Percentiles rank a stretch among this genome's conserved stretches.
These are phyloP conservation scores for Columba guinea DNA, from an alignment of 2,797 vertebrate genomes.

Conservation along the genomic window DNA sequence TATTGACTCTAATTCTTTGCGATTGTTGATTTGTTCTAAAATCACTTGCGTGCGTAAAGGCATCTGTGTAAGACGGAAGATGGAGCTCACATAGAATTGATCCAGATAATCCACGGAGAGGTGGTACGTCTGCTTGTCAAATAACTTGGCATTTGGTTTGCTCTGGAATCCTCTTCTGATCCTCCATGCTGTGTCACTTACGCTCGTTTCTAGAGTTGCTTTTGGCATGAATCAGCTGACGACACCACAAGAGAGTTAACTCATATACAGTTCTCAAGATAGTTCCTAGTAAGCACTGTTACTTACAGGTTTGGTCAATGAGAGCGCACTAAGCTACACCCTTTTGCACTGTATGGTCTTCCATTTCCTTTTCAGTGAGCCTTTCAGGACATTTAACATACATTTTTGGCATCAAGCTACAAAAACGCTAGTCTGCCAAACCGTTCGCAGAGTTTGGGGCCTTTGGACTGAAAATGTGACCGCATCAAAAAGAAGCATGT, in stretches of 20 bases:
- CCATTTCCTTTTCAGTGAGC: not conserved
- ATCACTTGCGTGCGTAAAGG: not conserved
- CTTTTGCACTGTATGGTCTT: not conserved
- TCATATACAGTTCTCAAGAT: accelerated
- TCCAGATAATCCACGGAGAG: not conserved
- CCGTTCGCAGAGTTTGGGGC: not conserved
- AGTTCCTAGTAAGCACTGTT: not conserved
- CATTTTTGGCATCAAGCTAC: not conserved
- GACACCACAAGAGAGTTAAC: not conserved
- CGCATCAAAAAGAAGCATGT: not conserved
- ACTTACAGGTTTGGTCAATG: not conserved
- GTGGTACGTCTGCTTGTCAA: not conserved
- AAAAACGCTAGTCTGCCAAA: not conserved
- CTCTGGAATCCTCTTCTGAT: not conserved
- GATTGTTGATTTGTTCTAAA: not conserved
- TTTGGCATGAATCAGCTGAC: not conserved
- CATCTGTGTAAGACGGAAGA: not conserved
- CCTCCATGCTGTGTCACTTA: not conserved
- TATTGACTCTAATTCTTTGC: slow-evolving; percentile 35
- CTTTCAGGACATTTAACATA: not conserved
- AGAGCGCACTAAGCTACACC: not conserved
- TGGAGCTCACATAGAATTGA: not conserved
- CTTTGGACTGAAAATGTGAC: not conserved
- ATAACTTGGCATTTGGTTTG: not conserved
- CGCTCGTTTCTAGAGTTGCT: accelerated